Conservation (phyloP, 2,888 invertebrate species). For the Syrista parreyssii region DNA sequence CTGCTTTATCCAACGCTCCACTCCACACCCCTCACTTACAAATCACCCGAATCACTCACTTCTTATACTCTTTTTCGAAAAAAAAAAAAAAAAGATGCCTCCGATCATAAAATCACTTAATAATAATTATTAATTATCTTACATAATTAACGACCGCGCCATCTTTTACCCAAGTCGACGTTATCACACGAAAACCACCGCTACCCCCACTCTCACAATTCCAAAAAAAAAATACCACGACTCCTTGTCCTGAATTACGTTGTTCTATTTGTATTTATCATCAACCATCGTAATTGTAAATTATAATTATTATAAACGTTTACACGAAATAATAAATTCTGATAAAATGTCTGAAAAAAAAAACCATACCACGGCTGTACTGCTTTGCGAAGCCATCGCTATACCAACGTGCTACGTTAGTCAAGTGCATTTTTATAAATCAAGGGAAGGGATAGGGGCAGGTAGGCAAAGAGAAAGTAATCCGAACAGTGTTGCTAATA, state of each 20-base stretch:
- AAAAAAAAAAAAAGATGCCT: background rate
- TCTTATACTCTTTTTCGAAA: background rate
- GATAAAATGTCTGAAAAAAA: conserved; percentile 65
- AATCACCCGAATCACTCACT: background rate
- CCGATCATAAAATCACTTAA: conserved; percentile 5
- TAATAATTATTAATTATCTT: conserved; percentile 2
- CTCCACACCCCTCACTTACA: background rate
- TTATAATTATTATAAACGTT: conserved; percentile 67
- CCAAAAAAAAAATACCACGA: conserved; percentile 22
- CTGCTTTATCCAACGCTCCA: background rate
- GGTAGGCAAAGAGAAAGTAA: background rate
- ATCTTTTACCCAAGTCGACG: conserved; percentile 10
- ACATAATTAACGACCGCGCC: conserved; percentile 4
- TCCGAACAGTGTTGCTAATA: background rate
- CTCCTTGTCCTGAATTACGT: conserved; percentile 55
- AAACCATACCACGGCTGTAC: conserved; percentile 25
- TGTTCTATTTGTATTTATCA: conserved; percentile 67
- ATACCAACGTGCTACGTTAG: background rate
- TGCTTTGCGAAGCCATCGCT: conserved; percentile 11
- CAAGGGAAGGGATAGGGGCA: background rate
- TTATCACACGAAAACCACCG: background rate
- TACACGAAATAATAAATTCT: conserved; percentile 67
- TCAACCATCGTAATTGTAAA: conserved; percentile 67
- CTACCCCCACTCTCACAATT: conserved; percentile 19
- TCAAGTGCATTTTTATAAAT: background rate